Evolutionary conservation across 2,888 invertebrate species (phyloP).

Genomic region (Yponomeuta malinellus): DNA sequence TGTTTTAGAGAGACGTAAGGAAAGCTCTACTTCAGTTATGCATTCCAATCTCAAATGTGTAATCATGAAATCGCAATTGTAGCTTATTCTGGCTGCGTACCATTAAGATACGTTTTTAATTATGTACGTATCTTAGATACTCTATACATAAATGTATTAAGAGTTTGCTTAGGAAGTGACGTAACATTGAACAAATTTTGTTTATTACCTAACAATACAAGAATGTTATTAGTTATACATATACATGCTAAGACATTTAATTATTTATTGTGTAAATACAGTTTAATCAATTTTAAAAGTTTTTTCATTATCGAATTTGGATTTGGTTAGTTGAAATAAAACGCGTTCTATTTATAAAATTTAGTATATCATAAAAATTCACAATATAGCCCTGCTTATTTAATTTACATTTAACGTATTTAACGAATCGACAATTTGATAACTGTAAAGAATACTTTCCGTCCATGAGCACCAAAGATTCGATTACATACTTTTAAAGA

Average conservation of each 20-base stretch:
- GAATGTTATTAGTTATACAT: not conserved
- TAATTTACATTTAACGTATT: conserved; percentile 26
- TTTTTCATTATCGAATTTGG: not conserved
- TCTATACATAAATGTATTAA: too few relatives aligned
- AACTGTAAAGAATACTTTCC: conserved; percentile 54
- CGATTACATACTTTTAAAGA: too few relatives aligned
- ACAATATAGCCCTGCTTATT: conserved; percentile 56
- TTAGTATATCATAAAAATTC: conserved; percentile 62
- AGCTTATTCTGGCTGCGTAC: too few relatives aligned
- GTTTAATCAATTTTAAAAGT: not conserved
- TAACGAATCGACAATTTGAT: conserved; percentile 28
- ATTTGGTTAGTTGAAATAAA: conserved; percentile 26
- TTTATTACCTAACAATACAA: not conserved
- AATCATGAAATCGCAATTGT: not conserved
- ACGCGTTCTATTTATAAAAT: conserved; percentile 58
- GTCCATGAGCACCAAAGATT: conserved; percentile 45
- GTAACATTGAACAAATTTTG: too few relatives aligned
- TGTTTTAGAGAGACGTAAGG: not conserved
- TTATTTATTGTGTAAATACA: conserved; percentile 14
- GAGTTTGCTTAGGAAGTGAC: too few relatives aligned
- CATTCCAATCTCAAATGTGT: not conserved
- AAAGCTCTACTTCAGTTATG: not conserved
- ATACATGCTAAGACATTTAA: not conserved
- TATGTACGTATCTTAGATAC: too few relatives aligned
- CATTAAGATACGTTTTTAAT: too few relatives aligned